Conservation (phyloP, 2,888 invertebrate genomes). For the Aporophyla lueneburgensis region DNA sequence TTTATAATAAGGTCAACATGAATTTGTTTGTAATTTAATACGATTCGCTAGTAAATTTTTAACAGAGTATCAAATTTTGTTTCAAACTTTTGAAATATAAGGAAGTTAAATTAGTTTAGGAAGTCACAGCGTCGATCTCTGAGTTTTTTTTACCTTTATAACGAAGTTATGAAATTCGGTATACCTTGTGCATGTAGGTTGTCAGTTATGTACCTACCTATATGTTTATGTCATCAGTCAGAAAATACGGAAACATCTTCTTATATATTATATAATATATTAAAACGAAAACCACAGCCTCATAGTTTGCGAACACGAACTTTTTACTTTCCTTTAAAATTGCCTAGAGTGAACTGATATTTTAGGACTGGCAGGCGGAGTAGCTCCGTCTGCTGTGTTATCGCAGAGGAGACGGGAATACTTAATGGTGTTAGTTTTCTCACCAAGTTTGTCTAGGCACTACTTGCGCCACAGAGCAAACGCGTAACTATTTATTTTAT, state of each 20-base stretch:
- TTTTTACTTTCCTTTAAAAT: conserved; percentile 33
- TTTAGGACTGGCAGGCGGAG: conserved; percentile 31
- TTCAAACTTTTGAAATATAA: background rate
- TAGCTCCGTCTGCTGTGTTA: conserved; percentile 34
- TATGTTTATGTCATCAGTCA: no score
- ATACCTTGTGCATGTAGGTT: background rate
- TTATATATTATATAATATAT: background rate
- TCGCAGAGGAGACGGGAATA: conserved; percentile 41
- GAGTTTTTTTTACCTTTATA: background rate
- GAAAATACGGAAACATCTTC: no score
- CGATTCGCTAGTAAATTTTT: background rate
- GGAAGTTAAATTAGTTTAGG: background rate
- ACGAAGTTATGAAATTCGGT: background rate
- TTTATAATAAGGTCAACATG: conserved; percentile 5
- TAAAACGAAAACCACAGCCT: background rate
- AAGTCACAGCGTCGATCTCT: background rate
- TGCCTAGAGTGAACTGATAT: conserved; percentile 26
- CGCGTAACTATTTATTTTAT: conserved; percentile 41
- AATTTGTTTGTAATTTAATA: conserved; percentile 14
- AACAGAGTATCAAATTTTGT: background rate
- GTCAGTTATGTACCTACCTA: background rate
- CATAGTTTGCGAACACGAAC: conserved; percentile 7
- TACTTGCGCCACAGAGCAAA: conserved; percentile 26
- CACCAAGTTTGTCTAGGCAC: conserved; percentile 46
- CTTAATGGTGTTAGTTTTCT: conserved; percentile 52